Base-by-base conservation (phyloP, 1,140 invertebrate genomes). In the Melipona quadrifasciata region DNA sequence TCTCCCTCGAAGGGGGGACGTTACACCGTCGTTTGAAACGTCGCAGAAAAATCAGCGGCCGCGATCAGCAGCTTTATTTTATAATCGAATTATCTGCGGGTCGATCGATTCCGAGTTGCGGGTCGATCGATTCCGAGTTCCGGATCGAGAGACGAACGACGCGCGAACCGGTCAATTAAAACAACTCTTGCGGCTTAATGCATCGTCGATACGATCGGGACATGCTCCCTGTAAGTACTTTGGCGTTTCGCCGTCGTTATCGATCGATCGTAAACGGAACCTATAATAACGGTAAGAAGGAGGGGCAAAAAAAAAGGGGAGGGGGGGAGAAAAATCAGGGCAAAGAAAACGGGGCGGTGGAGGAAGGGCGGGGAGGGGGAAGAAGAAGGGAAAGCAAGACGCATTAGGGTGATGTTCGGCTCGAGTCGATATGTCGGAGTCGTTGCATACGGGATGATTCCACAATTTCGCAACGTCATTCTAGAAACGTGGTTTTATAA, bases 121-220 rank as follows among this genome's bases (percentile, higher is more conserved):
- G 19, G 61, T 71, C 67, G 55, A 19, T 58, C 34, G 16, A 34
- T 58, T 34, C 58, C 24, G n/a, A 73, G n/a, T 34, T 17, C 19
- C 17, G 34, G 19, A 27, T 64, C 51, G 47, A 71, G 8, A 81
- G 79, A 73, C 79, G 57, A 51, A 73, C 55, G 39, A 73, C 70
- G 79, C 79, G 79, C 27, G 47, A 72, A 73, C 27, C 27, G 55
- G 31, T 73, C 70, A 64, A 81, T 81, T 81, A 81, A 81, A 73
- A 64, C 51, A 64, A 51, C 79, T 81, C 31, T 39, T 53, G 39
- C 70, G n/a, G 34, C 47, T 72, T 81, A 81, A 81, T 73, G 27
- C n/a, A 19, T 10, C 21, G 19, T 12, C 1, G 55, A 72, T 81
- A 73, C 39, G 79, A 47, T 51, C 55, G 55, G 6, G 19, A 27